These are phyloP conservation scores for Sphecodes monilicornis DNA, from an alignment of 2,888 invertebrate genomes.

Conservation along the genomic window DNA sequence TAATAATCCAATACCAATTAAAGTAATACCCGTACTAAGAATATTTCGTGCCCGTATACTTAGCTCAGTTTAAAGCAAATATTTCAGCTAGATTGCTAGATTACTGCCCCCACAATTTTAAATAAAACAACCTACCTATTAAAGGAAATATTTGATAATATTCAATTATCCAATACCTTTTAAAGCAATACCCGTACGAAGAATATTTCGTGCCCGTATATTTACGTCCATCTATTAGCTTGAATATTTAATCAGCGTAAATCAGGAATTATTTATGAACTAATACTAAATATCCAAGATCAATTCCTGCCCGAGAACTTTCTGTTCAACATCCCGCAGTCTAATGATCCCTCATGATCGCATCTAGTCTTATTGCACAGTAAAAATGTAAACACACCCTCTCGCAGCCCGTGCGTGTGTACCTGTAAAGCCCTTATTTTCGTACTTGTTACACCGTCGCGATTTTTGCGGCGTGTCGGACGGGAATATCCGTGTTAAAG, in stretches of 20 bases:
- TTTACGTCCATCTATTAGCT: background rate
- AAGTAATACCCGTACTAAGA: no score
- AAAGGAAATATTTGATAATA: no score
- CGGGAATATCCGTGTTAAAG: background rate
- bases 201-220: no score
- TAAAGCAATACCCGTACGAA: no score
- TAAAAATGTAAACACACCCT: conserved; percentile 1
- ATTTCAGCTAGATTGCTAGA: no score
- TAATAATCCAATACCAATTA: no score
- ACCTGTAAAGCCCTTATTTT: background rate
- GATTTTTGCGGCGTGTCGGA: background rate
- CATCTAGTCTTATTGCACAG: background rate
- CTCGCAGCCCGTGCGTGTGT: background rate
- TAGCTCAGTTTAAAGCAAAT: no score
- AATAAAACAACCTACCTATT: background rate
- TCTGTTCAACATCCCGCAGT: background rate
- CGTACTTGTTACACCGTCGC: background rate
- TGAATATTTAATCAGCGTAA: background rate
- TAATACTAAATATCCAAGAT: background rate
- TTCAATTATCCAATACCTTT: no score
- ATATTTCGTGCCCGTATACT: background rate
- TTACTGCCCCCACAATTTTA: background rate
- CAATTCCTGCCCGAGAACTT: background rate
- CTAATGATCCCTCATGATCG: background rate
- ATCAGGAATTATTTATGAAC: background rate